These are phyloP conservation scores for Hippocampus guttulatus DNA, from an alignment of 2,113 vertebrate genomes.

Conservation along the genomic window DNA sequence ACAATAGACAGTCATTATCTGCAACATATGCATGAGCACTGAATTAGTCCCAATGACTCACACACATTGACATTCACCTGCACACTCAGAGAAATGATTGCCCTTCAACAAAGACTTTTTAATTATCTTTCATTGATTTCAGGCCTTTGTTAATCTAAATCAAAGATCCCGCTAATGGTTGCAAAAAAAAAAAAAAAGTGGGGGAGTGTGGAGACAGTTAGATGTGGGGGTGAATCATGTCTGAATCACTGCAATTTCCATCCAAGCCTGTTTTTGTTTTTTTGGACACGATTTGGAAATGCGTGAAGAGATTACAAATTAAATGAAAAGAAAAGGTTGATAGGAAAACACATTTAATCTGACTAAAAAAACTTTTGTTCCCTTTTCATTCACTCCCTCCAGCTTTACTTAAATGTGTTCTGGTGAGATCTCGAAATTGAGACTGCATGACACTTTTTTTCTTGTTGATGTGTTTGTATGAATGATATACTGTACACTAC, in stretches of 20 bases:
- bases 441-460: background rate
- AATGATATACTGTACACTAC: too few relatives aligned
- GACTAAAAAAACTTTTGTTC: slow-evolving; percentile 16
- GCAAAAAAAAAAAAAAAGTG: slow-evolving; percentile 41
- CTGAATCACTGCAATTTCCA: slow-evolving; percentile 39
- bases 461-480: too few relatives aligned
- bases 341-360: slow-evolving; percentile 18
- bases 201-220: slow-evolving; percentile 19
- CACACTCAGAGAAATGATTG: slow-evolving; percentile 42
- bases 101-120: slow-evolving; percentile 72
- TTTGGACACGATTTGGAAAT: slow-evolving; percentile 19
- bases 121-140: slow-evolving; percentile 77
- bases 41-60: slow-evolving; percentile 16
- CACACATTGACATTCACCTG: slow-evolving; percentile 23
- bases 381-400: slow-evolving; percentile 13
- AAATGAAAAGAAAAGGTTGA: slow-evolving; percentile 26
- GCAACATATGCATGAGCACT: slow-evolving; percentile 20
- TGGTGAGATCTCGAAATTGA: background rate
- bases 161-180: slow-evolving; percentile 73
- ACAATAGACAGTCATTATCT: slow-evolving; percentile 26
- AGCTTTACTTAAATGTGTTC: slow-evolving; percentile 1
- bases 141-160: slow-evolving; percentile 64
- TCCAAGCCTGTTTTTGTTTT: slow-evolving; percentile 26
- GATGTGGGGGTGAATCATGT: slow-evolving; percentile 38
- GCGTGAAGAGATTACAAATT: slow-evolving; percentile 38